These are phyloP conservation scores for Pollicipes pollicipes DNA, from an alignment of 1,140 invertebrate genomes.

Conservation along the genomic window DNA sequence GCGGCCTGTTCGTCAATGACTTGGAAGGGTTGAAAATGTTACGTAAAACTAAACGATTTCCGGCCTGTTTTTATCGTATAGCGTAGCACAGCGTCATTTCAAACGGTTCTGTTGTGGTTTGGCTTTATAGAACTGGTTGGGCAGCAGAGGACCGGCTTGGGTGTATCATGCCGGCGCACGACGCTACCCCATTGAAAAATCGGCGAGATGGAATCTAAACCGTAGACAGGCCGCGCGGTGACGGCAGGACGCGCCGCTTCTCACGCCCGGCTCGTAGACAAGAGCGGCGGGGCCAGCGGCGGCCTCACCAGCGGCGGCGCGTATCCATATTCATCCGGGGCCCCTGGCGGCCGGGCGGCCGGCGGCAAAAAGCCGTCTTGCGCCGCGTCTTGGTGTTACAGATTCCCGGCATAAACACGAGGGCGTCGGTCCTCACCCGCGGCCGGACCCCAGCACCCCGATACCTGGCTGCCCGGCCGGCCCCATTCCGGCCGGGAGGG, in stretches of 20 bases:
- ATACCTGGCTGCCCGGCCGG: not conserved
- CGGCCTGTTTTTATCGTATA: too few species aligned
- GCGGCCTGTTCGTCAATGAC: too few species aligned
- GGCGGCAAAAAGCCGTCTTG: not conserved
- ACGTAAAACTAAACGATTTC: too few species aligned
- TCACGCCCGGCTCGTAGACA: not conserved
- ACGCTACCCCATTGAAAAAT: not conserved
- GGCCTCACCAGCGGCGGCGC: not conserved
- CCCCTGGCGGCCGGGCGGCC: too few species aligned
- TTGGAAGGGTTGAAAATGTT: too few species aligned
- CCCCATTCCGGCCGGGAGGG: not conserved
- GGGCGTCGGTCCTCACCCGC: too few species aligned
- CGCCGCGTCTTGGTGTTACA: not conserved
- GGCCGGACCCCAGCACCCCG: not conserved
- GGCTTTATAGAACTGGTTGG: too few species aligned
- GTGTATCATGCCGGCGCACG: not conserved
- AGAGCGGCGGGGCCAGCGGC: not conserved
- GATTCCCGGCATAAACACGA: not conserved
- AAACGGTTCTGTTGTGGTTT: too few species aligned
- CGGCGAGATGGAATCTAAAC: not conserved
- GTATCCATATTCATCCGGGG: not conserved
- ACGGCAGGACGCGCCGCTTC: not conserved
- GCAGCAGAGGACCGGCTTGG: too few species aligned
- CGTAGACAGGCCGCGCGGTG: not conserved
- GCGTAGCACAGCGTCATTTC: too few species aligned